phyloP scores from a whole-genome alignment of 2,797 vertebrate genomes.

The Sebastes melanostomus region DNA sequence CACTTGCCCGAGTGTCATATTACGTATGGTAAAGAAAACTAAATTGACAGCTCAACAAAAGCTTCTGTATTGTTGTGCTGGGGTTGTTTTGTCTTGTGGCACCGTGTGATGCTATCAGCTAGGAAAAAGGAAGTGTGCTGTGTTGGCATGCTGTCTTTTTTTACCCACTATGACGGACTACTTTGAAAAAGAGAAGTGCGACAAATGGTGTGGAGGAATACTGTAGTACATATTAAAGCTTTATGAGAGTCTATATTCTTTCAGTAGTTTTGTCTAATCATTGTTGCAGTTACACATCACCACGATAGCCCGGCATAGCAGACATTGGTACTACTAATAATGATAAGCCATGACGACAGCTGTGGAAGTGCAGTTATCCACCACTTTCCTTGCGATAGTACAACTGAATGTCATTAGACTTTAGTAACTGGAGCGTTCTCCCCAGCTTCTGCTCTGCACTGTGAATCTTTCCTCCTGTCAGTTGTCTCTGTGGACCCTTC shows the following conservation, averaged over 20 bases:
- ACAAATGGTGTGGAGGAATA: background rate
- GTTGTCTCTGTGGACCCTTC: background rate
- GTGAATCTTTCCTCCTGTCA: background rate
- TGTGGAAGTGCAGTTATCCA: background rate
- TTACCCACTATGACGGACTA: slow-evolving; percentile 2
- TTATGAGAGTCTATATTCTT: background rate
- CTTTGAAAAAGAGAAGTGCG: slow-evolving; percentile 42
- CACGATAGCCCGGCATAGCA: background rate
- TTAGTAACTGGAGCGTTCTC: background rate
- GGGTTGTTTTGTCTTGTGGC: background rate
- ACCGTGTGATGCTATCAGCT: slow-evolving; percentile 1
- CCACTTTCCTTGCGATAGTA: background rate
- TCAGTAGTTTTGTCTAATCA: background rate
- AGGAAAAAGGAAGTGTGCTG: slow-evolving; percentile 27
- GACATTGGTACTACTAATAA: background rate
- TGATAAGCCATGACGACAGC: slow-evolving; percentile 1
- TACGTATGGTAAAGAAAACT: slow-evolving; percentile 37
- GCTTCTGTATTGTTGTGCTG: background rate
- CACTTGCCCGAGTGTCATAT: slow-evolving; percentile 31
- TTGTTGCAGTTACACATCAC: background rate
- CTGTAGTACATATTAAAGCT: background rate
- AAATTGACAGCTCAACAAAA: slow-evolving; percentile 25
- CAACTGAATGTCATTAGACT: slow-evolving; percentile 3
- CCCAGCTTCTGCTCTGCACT: background rate
- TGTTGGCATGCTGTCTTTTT: slow-evolving; percentile 9